Base-by-base conservation (phyloP, 2,113 vertebrate genomes). In the Monarcha castaneiventris region DNA sequence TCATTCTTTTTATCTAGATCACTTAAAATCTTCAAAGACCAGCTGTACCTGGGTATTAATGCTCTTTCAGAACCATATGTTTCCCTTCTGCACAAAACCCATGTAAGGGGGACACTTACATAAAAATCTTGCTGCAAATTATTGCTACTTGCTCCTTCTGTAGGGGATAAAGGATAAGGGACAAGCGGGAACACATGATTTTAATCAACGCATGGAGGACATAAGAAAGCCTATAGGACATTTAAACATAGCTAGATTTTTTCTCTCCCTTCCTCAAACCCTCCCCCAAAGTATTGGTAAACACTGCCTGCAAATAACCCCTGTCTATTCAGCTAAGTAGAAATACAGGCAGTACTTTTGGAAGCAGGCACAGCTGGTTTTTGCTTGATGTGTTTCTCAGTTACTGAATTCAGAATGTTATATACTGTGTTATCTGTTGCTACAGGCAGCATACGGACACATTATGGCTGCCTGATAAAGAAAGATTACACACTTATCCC, bases 61-160 rank as follows among this genome's bases (percentile, higher is more conserved):
- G 80, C 88, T 96, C 87, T 92, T 84, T 79, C 78, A 94, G 92
- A 93, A 94, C 81, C 93, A 93, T 95, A 96, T 95, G 92, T 86
- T 90, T 92, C 79, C 79, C 43, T 92, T 95, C 71, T 85, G 80
- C 75, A 84, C 80, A 94, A 97, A 96, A 91, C 67, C 71, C 77
- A 58, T 93, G 74, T 76, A 96, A 96, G 59, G 71, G 87, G 93
- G 94, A 93, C 32, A 17, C 85, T 97, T 97, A 95, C 84, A 89
- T 96, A 96, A 97, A 95, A 95, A 94, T 93, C 96, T 87, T 86
- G 51, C 83, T 87, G 44, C 76, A 77, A 95, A 95, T 96, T 92
- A 89, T 95, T 92, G 66, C 84, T 7, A 51, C 6, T 4, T 84
- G 84, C 44, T 93, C 83, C 85, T 95, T 90, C 86, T 92, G 48